phyloP scores from a whole-genome alignment of 2,113 vertebrate genomes.

The Cyprinus carpio region DNA sequence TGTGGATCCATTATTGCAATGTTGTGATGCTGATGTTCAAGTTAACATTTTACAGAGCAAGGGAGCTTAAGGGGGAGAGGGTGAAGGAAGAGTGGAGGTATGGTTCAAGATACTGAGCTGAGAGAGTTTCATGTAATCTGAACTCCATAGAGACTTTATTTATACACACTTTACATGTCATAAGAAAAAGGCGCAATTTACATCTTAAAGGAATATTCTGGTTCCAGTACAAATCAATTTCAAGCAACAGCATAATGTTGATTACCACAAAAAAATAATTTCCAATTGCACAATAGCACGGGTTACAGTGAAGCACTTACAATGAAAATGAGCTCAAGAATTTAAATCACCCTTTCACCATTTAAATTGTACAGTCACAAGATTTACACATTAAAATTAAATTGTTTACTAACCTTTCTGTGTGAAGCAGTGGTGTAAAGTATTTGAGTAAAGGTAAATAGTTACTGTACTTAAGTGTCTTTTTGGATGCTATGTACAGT shows the following conservation, averaged over 20 bases:
- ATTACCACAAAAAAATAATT: neutral
- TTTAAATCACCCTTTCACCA: too few species aligned
- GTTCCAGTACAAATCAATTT: neutral
- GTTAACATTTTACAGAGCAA: conserved; percentile 28
- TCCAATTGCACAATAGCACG: neutral
- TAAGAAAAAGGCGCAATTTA: too few species aligned
- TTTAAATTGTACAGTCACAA: too few species aligned
- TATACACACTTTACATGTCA: neutral
- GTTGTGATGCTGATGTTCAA: conserved; percentile 46
- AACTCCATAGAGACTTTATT: neutral
- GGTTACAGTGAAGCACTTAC: neutral
- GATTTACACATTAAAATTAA: too few species aligned
- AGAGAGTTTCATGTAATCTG: neutral
- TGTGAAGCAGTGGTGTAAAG: too few species aligned
- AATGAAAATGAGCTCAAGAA: neutral
- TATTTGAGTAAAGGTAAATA: too few species aligned
- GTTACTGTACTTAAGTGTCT: too few species aligned
- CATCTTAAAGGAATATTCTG: neutral
- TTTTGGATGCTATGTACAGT: too few species aligned
- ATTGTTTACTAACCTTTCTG: too few species aligned
- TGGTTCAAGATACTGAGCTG: neutral
- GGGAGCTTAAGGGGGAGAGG: conserved; percentile 1
- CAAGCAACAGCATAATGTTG: neutral
- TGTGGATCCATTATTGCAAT: conserved; percentile 51
- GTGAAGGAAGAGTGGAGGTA: conserved; percentile 6